A percentile compares a stretch with the other conserved stretches of the same genome.
Evolutionary conservation across 2,888 invertebrate genomes (phyloP).

Genomic region (Entomobrya proxima): DNA sequence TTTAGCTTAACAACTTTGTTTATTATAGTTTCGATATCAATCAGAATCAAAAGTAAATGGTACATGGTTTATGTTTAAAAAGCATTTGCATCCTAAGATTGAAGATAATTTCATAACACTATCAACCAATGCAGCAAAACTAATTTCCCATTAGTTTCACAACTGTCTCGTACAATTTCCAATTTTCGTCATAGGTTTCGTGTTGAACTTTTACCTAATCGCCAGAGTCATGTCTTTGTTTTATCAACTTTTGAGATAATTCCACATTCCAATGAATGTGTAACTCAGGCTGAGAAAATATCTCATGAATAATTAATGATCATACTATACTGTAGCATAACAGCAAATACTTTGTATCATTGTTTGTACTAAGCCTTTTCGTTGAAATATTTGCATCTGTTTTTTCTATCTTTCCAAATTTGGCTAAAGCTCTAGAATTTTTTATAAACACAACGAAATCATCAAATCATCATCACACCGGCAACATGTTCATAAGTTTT

Average conservation of each 20-base stretch:
- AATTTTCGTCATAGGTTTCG: too few species aligned
- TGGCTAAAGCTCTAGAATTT: conserved; percentile 19
- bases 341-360: neutral
- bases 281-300: neutral
- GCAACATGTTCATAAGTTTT: neutral
- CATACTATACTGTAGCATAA: neutral
- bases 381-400: neutral
- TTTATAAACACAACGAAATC: neutral
- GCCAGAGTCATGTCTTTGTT: neutral
- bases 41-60: too few species aligned
- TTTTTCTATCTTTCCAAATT: conserved; percentile 21
- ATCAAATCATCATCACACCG: neutral
- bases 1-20: too few species aligned
- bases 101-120: too few species aligned
- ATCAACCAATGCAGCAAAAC: too few species aligned
- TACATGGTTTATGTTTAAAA: too few species aligned
- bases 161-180: too few species aligned
- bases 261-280: neutral
- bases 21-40: too few species aligned
- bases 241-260: neutral
- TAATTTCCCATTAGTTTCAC: too few species aligned
- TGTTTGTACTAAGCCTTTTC: neutral
- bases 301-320: conserved; percentile 35
- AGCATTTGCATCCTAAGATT: too few species aligned
- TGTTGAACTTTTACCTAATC: too few species aligned